Evolutionary conservation across 2,113 vertebrate species (phyloP).

Genomic region (Pygoscelis adeliae): DNA sequence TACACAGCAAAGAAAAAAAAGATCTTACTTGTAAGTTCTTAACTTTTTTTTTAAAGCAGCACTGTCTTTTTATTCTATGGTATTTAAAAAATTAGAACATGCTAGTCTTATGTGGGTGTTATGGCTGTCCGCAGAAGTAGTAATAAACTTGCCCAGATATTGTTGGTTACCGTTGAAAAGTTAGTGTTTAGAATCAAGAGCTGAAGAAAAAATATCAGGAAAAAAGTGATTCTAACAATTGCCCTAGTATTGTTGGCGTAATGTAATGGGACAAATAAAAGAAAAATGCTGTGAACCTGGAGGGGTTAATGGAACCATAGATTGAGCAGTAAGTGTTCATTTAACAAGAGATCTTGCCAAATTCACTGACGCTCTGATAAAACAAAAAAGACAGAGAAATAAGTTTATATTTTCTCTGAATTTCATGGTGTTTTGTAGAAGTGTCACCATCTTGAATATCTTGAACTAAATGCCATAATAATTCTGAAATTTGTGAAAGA

Average conservation of each 20-base stretch:
- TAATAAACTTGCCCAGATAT: neutral
- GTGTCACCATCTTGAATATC: neutral
- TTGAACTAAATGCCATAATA: neutral
- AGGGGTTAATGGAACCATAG: neutral
- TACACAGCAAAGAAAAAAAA: neutral
- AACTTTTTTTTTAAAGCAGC: neutral
- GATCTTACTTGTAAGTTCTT: neutral
- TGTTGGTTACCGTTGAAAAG: neutral
- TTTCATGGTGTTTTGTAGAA: neutral
- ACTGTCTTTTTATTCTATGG: neutral
- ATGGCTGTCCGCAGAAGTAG: neutral
- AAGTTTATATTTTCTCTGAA: neutral
- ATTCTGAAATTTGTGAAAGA: neutral
- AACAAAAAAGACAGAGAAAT: neutral
- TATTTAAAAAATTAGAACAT: neutral
- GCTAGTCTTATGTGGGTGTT: neutral
- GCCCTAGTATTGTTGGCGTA: neutral
- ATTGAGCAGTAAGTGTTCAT: neutral
- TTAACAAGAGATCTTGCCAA: neutral
- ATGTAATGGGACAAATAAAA: neutral
- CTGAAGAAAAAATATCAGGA: neutral
- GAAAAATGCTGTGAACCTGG: neutral
- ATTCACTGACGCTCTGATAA: neutral
- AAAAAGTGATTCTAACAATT: neutral
- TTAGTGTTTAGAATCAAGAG: neutral